Conservation (phyloP, 2,888 invertebrate genomes). For the Idaea dimidiata region DNA sequence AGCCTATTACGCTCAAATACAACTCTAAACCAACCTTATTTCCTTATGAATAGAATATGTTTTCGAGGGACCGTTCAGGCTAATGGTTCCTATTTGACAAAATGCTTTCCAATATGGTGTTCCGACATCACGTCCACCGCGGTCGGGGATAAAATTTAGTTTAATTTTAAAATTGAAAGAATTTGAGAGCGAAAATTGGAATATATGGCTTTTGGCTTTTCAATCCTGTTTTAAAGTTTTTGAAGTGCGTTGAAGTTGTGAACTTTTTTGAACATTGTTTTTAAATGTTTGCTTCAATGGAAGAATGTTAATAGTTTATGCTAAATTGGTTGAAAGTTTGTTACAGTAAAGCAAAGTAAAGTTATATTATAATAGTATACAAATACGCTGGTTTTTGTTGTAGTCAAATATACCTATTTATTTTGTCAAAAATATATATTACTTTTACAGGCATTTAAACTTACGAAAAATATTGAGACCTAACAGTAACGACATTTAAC, state of each 20-base stretch:
- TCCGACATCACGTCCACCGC: background rate
- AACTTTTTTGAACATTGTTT: background rate
- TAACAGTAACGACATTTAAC: too few relatives aligned
- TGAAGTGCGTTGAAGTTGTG: too few relatives aligned
- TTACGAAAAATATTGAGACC: too few relatives aligned
- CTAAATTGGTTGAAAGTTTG: too few relatives aligned
- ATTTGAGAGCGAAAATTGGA: background rate
- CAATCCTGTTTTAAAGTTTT: background rate
- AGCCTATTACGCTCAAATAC: background rate
- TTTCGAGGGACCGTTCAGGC: background rate
- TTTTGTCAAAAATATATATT: too few relatives aligned
- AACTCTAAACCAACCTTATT: background rate
- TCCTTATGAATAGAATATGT: background rate
- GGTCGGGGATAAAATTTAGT: background rate
- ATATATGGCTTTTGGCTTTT: background rate
- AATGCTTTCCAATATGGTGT: background rate
- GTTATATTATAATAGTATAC: too few relatives aligned
- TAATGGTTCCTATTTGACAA: slow-evolving; percentile 4
- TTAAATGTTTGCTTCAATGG: background rate
- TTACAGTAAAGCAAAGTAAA: too few relatives aligned
- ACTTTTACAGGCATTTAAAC: too few relatives aligned
- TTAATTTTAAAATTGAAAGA: background rate
- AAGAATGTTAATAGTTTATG: too few relatives aligned
- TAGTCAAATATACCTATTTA: too few relatives aligned
- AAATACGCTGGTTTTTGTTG: too few relatives aligned